Conservation (phyloP, 2,888 invertebrate genomes). For the Lepeophtheirus nordmannii region DNA sequence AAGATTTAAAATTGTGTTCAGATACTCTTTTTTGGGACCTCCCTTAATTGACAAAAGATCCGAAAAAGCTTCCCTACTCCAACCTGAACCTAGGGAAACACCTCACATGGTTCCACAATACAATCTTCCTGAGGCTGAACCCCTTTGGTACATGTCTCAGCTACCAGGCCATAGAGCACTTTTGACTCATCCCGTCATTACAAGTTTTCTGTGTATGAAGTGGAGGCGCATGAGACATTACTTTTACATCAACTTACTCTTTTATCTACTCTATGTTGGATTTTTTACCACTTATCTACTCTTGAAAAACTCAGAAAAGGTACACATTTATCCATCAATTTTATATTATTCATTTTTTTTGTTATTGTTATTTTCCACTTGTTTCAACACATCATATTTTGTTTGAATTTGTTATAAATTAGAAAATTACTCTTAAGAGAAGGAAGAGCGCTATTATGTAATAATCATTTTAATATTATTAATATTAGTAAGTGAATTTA, state of each 20-base stretch:
- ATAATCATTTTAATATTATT: too few relatives aligned
- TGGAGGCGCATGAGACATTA: slow-evolving; percentile 12
- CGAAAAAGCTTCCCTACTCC: neutral
- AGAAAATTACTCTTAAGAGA: too few relatives aligned
- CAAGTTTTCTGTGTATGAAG: slow-evolving; percentile 17
- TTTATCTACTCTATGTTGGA: neutral
- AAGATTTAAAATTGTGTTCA: neutral
- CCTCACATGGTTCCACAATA: neutral
- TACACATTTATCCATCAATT: too few relatives aligned
- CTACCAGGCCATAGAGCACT: slow-evolving; percentile 1
- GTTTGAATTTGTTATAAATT: too few relatives aligned
- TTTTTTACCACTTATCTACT: slow-evolving; percentile 7
- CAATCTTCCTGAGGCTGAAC: slow-evolving; percentile 3
- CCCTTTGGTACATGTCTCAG: slow-evolving; percentile 1
- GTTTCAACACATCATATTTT: too few relatives aligned
- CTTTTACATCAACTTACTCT: slow-evolving; percentile 11
- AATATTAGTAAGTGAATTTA: too few relatives aligned
- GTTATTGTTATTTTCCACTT: too few relatives aligned
- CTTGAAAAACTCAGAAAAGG: neutral
- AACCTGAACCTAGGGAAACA: neutral
- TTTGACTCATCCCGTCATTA: slow-evolving; percentile 15
- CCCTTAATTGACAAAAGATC: neutral
- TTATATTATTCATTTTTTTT: too few relatives aligned
- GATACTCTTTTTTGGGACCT: slow-evolving; percentile 2
- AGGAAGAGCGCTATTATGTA: too few relatives aligned